Conservation (phyloP, 2,797 vertebrate genomes). For the Coreius guichenoti region DNA sequence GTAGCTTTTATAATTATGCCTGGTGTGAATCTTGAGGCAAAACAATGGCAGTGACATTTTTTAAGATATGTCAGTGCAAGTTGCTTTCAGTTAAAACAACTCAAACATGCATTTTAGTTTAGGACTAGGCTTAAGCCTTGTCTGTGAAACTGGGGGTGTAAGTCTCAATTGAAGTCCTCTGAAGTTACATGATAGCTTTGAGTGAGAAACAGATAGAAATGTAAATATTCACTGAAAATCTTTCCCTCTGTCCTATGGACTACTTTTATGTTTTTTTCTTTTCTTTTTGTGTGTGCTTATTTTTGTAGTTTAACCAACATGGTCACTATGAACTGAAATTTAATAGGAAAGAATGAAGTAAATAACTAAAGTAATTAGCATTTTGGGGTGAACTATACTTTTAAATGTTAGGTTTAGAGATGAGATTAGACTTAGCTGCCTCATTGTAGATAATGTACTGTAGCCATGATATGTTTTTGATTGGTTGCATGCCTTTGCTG, state of each 20-base stretch:
- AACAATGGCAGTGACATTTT: too few relatives aligned
- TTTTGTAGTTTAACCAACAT: neutral
- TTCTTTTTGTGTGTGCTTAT: neutral
- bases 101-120: too few relatives aligned
- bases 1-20: too few relatives aligned
- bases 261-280: neutral
- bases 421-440: neutral
- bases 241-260: neutral
- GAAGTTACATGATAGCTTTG: neutral
- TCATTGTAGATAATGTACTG: neutral
- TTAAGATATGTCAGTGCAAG: too few relatives aligned
- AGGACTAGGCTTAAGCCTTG: too few relatives aligned
- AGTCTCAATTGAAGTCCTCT: neutral
- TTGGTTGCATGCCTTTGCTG: neutral
- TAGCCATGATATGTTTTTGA: constrained; percentile 10
- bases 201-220: neutral
- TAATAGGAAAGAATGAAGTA: neutral
- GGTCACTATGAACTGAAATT: neutral
- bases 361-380: neutral
- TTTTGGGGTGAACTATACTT: neutral
- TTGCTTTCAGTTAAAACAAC: too few relatives aligned
- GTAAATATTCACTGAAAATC: neutral
- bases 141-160: neutral
- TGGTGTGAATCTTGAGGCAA: too few relatives aligned
- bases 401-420: neutral